A percentile compares a stretch with the other conserved stretches of the same genome.
Evolutionary conservation across 2,888 invertebrate genomes (phyloP).

Genomic region (Dysmachus trigonus): DNA sequence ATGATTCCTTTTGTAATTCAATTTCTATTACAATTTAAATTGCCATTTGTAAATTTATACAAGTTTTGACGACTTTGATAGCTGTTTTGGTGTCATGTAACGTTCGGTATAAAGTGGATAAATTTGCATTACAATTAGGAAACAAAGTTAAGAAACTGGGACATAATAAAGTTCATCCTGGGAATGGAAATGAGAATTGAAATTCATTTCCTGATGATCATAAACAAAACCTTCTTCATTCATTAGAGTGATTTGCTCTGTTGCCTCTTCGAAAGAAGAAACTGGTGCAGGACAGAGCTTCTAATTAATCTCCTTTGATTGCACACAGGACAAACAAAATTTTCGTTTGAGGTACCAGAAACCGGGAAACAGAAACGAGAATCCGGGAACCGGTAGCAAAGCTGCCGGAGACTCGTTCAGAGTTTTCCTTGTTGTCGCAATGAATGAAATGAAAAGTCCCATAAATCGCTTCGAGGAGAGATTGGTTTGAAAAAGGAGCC

Average conservation of each 20-base stretch:
- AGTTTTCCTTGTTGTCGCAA: background rate
- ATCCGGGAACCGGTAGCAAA: too few species aligned
- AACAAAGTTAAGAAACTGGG: background rate
- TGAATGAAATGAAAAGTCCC: background rate
- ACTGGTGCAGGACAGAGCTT: background rate
- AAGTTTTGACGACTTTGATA: background rate
- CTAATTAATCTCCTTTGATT: background rate
- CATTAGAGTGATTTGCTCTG: background rate
- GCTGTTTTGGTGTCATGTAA: background rate
- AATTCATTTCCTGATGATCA: background rate
- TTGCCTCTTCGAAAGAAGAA: background rate
- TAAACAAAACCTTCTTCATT: background rate
- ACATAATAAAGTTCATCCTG: background rate
- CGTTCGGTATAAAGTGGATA: background rate
- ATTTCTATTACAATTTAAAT: background rate
- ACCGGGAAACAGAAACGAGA: too few species aligned
- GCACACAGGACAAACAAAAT: background rate
- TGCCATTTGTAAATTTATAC: background rate
- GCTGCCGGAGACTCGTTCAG: too few species aligned
- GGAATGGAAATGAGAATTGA: background rate
- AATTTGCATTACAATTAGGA: background rate
- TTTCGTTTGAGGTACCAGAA: background rate
- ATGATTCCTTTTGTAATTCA: background rate
- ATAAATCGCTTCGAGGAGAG: slow-evolving; percentile 4
- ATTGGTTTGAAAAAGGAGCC: background rate